A percentile compares a stretch with the other conserved stretches of the same genome.
phyloP scores from a whole-genome alignment of 2,888 invertebrate genomes.

The Spialia ferax region DNA sequence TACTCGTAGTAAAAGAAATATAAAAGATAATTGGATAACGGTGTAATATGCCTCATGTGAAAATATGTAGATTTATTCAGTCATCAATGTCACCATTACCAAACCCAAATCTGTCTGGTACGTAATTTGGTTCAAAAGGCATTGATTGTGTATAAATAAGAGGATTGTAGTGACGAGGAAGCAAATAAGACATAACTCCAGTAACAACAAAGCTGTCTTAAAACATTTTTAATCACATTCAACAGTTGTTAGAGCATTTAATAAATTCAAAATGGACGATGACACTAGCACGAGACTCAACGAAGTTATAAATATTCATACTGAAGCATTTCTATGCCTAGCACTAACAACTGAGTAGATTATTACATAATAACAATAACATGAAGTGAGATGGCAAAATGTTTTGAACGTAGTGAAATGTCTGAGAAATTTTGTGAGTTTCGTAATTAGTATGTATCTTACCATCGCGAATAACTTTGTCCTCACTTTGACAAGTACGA shows the following conservation, averaged over 20 bases:
- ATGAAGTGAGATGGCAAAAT: constrained; percentile 24
- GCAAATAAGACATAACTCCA: too few species aligned
- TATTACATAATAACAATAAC: too few species aligned
- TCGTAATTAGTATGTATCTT: too few species aligned
- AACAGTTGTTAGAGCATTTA: constrained; percentile 32
- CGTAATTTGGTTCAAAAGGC: too few species aligned
- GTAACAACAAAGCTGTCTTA: neutral
- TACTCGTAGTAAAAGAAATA: too few species aligned
- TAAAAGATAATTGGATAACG: too few species aligned
- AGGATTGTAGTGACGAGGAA: too few species aligned
- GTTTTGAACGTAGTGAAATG: constrained; percentile 7
- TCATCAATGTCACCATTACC: too few species aligned
- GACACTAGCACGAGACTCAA: constrained; percentile 18
- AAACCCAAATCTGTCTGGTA: too few species aligned
- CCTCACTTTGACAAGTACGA: neutral
- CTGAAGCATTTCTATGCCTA: constrained; percentile 7
- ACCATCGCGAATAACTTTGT: neutral
- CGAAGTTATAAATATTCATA: constrained; percentile 33
- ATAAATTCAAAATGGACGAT: constrained; percentile 36
- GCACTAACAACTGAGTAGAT: neutral
- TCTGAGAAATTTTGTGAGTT: constrained; percentile 11
- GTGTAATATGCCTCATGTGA: too few species aligned
- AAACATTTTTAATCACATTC: constrained; percentile 6
- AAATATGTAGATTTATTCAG: too few species aligned
- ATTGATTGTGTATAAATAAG: too few species aligned